Evolutionary conservation across 1,140 invertebrate genomes (phyloP).

Genomic region (Dreissena polymorpha): DNA sequence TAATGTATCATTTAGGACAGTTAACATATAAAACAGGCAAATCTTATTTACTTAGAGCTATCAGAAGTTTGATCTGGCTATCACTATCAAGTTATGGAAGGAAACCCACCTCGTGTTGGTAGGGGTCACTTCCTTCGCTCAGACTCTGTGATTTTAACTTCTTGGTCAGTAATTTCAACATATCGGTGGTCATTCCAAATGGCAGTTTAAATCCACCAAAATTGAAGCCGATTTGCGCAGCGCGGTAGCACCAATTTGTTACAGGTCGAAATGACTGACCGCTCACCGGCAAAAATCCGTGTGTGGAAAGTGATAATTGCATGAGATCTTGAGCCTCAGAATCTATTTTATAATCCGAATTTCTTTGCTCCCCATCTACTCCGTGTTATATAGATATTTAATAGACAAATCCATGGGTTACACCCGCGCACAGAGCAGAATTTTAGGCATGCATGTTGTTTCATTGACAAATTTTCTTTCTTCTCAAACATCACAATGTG

Average conservation of each 20-base stretch:
- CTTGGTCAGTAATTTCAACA: slow-evolving; percentile 47
- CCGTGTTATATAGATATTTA: not conserved
- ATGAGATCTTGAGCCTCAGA: not conserved
- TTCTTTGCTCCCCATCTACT: not conserved
- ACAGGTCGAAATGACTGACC: not conserved
- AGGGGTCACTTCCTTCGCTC: slow-evolving; percentile 16
- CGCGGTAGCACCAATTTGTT: not conserved
- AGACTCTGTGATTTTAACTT: slow-evolving; percentile 47
- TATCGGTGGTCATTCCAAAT: slow-evolving; percentile 41
- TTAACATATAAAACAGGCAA: too few relatives aligned
- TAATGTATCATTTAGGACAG: too few relatives aligned
- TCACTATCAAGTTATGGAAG: too few relatives aligned
- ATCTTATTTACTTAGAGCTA: too few relatives aligned
- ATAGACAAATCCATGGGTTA: slow-evolving; percentile 1
- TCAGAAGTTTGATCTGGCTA: too few relatives aligned
- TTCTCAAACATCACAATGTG: slow-evolving; percentile 46
- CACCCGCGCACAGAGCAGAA: slow-evolving; percentile 24
- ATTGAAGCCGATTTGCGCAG: not conserved
- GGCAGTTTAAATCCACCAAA: not conserved
- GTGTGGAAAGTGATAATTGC: not conserved
- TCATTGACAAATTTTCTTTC: slow-evolving; percentile 50
- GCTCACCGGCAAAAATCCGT: not conserved
- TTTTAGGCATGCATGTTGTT: slow-evolving; percentile 20
- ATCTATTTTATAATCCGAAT: not conserved
- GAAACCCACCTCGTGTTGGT: too few relatives aligned